These are phyloP conservation scores for Parasteatoda tepidariorum DNA, from an alignment of 1,140 invertebrate species.

Conservation along the genomic window DNA sequence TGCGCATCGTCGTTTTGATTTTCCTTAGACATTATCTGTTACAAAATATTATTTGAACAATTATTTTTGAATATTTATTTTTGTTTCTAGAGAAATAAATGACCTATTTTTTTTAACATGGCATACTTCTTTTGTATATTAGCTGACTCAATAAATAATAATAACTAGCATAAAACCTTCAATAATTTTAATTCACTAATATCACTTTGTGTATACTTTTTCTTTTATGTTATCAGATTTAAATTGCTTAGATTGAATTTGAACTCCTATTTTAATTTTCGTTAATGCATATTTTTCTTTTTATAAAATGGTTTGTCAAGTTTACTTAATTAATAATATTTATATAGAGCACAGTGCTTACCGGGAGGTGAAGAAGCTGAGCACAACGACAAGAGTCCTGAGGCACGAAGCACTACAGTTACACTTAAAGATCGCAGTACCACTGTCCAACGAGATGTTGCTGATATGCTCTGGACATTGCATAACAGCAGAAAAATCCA, in stretches of 20 bases:
- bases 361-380: neutral
- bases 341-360: neutral
- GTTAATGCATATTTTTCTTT: neutral
- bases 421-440: neutral
- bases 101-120: no score
- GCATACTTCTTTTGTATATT: no score
- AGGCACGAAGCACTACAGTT: neutral
- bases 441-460: neutral
- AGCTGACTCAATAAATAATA: no score
- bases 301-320: neutral
- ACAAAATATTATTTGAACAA: no score
- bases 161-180: no score
- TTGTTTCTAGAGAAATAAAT: no score
- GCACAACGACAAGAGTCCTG: neutral
- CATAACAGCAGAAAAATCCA: neutral
- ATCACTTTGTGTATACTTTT: no score
- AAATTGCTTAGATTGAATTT: neutral
- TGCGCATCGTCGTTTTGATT: no score
- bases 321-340: neutral
- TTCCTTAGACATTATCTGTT: no score
- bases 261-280: neutral
- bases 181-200: no score
- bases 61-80: no score
- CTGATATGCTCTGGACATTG: slow-evolving; percentile 2
- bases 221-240: neutral